Percentiles rank a stretch among this genome's conserved stretches.
Evolutionary conservation across 2,113 vertebrate species (phyloP).

Genomic region (Podilymbus podiceps): DNA sequence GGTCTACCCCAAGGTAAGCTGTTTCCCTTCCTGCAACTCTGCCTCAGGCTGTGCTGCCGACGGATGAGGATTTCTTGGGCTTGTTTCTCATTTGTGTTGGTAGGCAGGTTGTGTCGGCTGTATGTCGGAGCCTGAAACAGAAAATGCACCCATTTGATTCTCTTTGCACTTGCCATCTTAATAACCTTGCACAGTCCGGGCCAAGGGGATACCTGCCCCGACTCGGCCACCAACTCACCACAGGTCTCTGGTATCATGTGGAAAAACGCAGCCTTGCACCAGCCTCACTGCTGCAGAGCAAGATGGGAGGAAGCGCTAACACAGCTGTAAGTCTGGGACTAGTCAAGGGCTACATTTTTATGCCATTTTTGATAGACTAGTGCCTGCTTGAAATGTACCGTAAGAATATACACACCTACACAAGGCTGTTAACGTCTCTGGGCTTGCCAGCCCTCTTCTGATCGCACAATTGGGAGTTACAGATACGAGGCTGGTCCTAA

Average conservation of each 20-base stretch:
- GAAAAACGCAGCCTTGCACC: not conserved
- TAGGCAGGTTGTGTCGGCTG: constrained; percentile 71
- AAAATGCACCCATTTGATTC: not conserved
- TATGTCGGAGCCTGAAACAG: constrained; percentile 75
- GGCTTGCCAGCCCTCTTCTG: not conserved
- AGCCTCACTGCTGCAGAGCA: not conserved
- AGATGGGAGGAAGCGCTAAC: not conserved
- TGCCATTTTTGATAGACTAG: not conserved
- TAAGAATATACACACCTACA: not conserved
- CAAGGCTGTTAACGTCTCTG: not conserved
- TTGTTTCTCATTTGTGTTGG: constrained; percentile 65
- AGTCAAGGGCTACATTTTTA: not conserved
- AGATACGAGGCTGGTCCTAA: not conserved
- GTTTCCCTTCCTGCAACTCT: constrained; percentile 69
- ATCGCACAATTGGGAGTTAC: not conserved
- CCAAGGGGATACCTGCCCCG: not conserved
- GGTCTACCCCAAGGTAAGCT: constrained; percentile 72
- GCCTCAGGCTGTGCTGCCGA: constrained; percentile 68
- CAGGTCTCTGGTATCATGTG: not conserved
- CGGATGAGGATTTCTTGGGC: constrained; percentile 79
- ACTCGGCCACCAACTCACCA: accelerated
- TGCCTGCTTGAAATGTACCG: not conserved
- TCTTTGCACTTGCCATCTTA: not conserved
- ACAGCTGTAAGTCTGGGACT: not conserved
- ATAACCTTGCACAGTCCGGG: not conserved